A percentile compares a stretch with the other conserved stretches of the same genome.
phyloP scores from a whole-genome alignment of 2,888 invertebrate genomes.

The Drosophila lacicola region DNA sequence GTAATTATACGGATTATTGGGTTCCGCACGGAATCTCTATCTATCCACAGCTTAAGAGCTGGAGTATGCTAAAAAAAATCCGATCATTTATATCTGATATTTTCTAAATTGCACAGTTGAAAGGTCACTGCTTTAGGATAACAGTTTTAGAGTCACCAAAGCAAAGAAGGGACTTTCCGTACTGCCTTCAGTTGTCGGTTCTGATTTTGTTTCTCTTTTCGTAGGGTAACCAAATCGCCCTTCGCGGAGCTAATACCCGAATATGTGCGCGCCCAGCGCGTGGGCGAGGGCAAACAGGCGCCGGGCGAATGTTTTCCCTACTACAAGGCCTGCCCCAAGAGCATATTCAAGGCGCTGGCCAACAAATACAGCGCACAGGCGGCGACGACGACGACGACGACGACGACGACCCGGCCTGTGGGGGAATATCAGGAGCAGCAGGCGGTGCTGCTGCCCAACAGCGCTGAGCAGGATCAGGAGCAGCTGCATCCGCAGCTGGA shows the following conservation, averaged over 20 bases:
- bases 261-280: slow-evolving; percentile 92
- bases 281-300: slow-evolving; percentile 88
- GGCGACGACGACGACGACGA: slow-evolving; percentile 12
- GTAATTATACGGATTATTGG: too few relatives aligned
- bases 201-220: not conserved
- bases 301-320: slow-evolving; percentile 94
- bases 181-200: not conserved
- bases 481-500: slow-evolving; percentile 73
- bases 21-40: too few relatives aligned
- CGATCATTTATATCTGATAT: too few relatives aligned
- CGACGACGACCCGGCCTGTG: slow-evolving; percentile 42
- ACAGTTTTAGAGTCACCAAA: not conserved
- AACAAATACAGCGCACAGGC: slow-evolving; percentile 78
- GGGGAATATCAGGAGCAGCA: slow-evolving; percentile 82
- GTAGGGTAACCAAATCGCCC: slow-evolving; percentile 92
- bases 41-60: too few relatives aligned
- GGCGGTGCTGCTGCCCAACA: slow-evolving; percentile 69
- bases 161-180: not conserved
- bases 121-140: too few relatives aligned
- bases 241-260: slow-evolving; percentile 90
- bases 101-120: too few relatives aligned
- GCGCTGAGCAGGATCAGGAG: slow-evolving; percentile 72
- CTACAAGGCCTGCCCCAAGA: slow-evolving; percentile 92
- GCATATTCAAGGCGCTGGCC: slow-evolving; percentile 87
- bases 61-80: too few relatives aligned